These are phyloP conservation scores for Biston betularia DNA, from an alignment of 2,888 invertebrate species.

Conservation along the genomic window DNA sequence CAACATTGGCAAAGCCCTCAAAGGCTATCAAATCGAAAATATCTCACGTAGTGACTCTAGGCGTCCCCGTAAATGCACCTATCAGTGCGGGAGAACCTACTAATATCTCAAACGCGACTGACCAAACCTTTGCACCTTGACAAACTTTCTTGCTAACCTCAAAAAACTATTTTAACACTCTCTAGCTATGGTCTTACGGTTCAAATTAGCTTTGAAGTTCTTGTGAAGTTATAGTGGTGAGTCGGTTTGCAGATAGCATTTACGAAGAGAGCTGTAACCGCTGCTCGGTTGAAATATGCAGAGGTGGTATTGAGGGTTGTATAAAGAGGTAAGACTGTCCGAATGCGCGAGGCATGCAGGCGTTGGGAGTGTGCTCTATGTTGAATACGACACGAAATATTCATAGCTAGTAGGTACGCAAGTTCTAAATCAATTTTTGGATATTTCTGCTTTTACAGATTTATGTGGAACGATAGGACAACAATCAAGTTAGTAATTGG, in stretches of 20 bases:
- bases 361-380: conserved; percentile 52
- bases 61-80: conserved; percentile 75
- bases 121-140: conserved; percentile 71
- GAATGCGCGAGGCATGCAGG: conserved; percentile 71
- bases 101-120: conserved; percentile 83
- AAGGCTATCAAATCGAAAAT: conserved; percentile 78
- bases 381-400: conserved; percentile 37
- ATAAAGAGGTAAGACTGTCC: conserved; percentile 81
- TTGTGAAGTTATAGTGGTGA: conserved; percentile 52
- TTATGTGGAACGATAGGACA: not conserved
- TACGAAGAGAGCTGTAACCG: conserved; percentile 76
- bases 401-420: not conserved
- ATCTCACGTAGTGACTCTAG: conserved; percentile 69
- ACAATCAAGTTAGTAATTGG: too few relatives aligned
- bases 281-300: conserved; percentile 81
- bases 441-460: not conserved
- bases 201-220: conserved; percentile 39
- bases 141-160: conserved; percentile 49
- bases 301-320: conserved; percentile 79
- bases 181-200: conserved; percentile 38
- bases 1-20: conserved; percentile 55
- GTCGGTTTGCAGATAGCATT: conserved; percentile 77
- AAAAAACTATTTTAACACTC: conserved; percentile 2
- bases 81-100: conserved; percentile 72
- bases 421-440: not conserved